phyloP scores from a whole-genome alignment of 2,888 invertebrate genomes.

The Heliconius ismenius region DNA sequence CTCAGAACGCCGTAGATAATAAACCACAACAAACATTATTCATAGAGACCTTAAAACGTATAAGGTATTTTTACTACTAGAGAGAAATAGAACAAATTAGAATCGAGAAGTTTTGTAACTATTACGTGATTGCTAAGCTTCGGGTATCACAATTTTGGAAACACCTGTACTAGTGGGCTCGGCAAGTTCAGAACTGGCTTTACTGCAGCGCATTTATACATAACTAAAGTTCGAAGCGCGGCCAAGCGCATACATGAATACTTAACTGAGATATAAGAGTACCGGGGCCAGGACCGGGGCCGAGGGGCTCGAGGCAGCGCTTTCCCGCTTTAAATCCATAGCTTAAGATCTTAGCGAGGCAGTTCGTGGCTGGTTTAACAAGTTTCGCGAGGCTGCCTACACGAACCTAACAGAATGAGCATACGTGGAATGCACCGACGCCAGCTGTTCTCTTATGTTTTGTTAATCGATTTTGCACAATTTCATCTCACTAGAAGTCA shows the following conservation, averaged over 20 bases:
- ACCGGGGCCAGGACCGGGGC: constrained; percentile 9
- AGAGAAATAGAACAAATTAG: not conserved
- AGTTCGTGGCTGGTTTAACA: constrained; percentile 30
- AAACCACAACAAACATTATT: too few species aligned
- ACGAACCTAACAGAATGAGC: constrained; percentile 52
- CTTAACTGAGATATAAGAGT: constrained; percentile 37
- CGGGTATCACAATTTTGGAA: constrained; percentile 40
- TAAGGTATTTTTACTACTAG: too few species aligned
- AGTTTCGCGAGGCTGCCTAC: constrained; percentile 41
- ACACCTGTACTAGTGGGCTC: constrained; percentile 46
- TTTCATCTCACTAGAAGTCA: constrained; percentile 50
- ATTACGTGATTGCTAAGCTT: constrained; percentile 34
- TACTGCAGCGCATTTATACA: constrained; percentile 30
- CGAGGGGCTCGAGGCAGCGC: constrained; percentile 22
- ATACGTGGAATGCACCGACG: constrained; percentile 61
- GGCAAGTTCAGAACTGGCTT: constrained; percentile 42
- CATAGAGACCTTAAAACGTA: too few species aligned
- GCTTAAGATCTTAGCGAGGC: constrained; percentile 35
- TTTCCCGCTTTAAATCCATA: constrained; percentile 43
- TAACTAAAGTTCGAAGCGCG: constrained; percentile 33
- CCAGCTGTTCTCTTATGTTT: constrained; percentile 61
- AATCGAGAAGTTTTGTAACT: constrained; percentile 22
- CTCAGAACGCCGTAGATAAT: too few species aligned
- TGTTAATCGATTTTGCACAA: constrained; percentile 57
- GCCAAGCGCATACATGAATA: constrained; percentile 38